Base-by-base conservation (phyloP, 2,888 invertebrate species). In the Drosophila mettleri region DNA sequence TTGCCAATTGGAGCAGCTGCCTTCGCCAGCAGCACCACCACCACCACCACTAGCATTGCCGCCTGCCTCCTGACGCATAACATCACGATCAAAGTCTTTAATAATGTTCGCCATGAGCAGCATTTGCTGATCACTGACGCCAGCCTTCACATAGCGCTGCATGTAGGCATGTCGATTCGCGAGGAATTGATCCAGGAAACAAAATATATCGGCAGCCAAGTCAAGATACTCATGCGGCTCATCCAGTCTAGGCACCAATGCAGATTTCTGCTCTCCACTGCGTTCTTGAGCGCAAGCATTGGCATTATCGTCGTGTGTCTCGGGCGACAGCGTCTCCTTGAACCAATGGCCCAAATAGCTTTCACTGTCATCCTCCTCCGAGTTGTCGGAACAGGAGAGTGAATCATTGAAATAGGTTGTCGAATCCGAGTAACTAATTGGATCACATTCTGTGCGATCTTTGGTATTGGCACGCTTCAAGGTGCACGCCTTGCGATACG, bases 371-470 rank as follows among this genome's bases (percentile, higher is more conserved):
- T 97, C 97, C 92, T 97, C 97, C 64, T 97, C 96, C 53, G 97
- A 97, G 90, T 97, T 98, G 90, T 97, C 97, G 0, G 97, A 97
- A 91, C 97, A 97, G 88, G 98, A 96, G 62, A 96, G 94, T 92
- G 98, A 96, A 92, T 98, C 98, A 92, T 98, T 98, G 92, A 98
- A 98, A 93, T 97, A 98, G n/a, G 98, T 98, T 49, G 98, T 98
- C 10, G 98, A 98, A 93, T 98, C 98, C 5, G 98, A 98, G 75
- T 95, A 95, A 90, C 95, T 96, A 67, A 96, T 94, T 49, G 96
- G 96, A 90, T 98, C 98, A 45, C 96, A 97, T 39, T 96, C 95
- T 66, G 96, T 96, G 62, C 93, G 93, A 86, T 94, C 93, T 92
- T 96, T 96, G 85, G 96, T 95, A 90, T 95, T 96, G 1, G 94